Evolutionary conservation across 2,888 invertebrate species (phyloP), one percentile per base, ranked within the genome.

Genomic region (Melitaea athalia): DNA sequence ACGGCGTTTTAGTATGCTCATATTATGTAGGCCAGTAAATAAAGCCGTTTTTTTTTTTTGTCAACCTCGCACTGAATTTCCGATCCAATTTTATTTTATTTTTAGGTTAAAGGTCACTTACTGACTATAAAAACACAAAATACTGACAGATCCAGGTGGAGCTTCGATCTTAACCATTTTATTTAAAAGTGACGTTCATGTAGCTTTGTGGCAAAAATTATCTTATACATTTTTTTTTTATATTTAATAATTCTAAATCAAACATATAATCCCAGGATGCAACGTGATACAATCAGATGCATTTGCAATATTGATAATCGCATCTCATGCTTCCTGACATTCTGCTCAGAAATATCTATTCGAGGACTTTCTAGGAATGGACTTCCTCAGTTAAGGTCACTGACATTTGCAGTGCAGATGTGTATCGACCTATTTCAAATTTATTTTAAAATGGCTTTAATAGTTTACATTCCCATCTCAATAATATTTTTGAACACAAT

Each of bases 341-440:
- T 68, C 64, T 68, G 65, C 68, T 59, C 59, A 67, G 69, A 67
- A 69, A 69, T 61, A 67, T 63, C 69, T 69, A 69, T 64, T 64
- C 63, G 70, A 61, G 59, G 71, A 66, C 69, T 71, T 68, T 70
- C 68, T 70, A 69, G 72, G 67, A 75, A 73, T 74, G 70, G 64
- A 70, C 68, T 69, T 69, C 61, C 60, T 67, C 55, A 63, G 38
- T 71, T 63, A 52, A 63, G 60, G 71, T 68, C 71, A 68, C 68
- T 68, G 68, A 63, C 71, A 71, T 71, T 75, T 76, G 65, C 63
- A 53, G 31, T 59, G 17, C 55, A 45, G 14, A 55, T 61, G 60
- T 17, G 42, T 17, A 55, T 33, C 33, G 53, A n/a, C 10, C 17
- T 57, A 31, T 57, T 57, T 42, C 38, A 55, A 33, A 38, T 59